Evolutionary conservation across 2,888 invertebrate genomes (phyloP), one percentile per base, ranked within the genome.

Genomic region (Stomorhina lunata): DNA sequence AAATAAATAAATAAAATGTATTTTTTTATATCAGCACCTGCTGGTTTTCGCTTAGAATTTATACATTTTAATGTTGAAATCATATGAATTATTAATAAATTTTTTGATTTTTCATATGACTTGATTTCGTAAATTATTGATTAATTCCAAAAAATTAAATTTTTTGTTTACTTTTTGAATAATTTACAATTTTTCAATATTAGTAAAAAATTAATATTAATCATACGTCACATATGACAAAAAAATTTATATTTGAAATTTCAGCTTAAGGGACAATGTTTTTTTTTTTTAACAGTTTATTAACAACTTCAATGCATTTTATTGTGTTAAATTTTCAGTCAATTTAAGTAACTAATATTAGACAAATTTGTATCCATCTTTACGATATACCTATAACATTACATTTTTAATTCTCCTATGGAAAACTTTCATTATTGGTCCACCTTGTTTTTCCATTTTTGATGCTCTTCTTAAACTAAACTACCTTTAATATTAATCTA

Each of bases 171-270:
- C 1, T 20, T 55, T 22, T 2, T 22, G 2, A 0, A 4, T 45
- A 57, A 32, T 57, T 32, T 57, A 2, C 45, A 65, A 9, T 69
- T 69, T 32, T 43, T 7, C 12, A 7, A 32, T 25, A 57, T 45
- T 71, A 66, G 1, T 9, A 22, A 1, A 10, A 29, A 37, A 53
- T 48, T 48, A 48, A 61, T 61, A 50, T 63, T 53, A 63, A 50
- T 40, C 61, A 73, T 53, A 63, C 40, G 40, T n/a, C 48, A 17
- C 10, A 10, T 20, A 20, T 37, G 37, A 0, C 37, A 12, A n/a
- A 10, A 1, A 20, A 45, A 20, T 17, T 45, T 45, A 10, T 20
- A n/a, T n/a, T 40, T 0, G 3, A n/a, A n/a, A n/a, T n/a, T n/a
- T n/a, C n/a, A n/a, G n/a, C n/a, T n/a, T n/a, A n/a, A n/a, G n/a